These are phyloP conservation scores for Diabrotica undecimpunctata DNA, from an alignment of 1,140 invertebrate genomes.

Conservation along the genomic window DNA sequence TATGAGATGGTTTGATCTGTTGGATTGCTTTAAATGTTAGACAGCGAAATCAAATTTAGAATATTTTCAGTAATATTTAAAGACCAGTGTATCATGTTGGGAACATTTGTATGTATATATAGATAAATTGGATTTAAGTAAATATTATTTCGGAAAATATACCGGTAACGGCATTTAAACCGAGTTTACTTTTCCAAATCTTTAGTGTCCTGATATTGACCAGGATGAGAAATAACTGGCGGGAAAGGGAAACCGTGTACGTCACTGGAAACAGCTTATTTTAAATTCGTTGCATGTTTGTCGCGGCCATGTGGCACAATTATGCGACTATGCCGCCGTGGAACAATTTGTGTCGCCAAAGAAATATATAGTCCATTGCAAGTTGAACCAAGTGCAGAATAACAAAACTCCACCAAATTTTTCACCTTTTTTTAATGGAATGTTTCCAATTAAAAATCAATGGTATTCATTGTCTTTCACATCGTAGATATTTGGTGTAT, in stretches of 20 bases:
- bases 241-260: neutral
- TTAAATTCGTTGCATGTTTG: conserved; percentile 6
- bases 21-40: no score
- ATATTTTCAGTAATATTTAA: no score
- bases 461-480: neutral
- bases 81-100: no score
- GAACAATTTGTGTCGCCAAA: conserved; percentile 13
- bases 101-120: no score
- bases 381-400: neutral
- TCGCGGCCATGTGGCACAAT: conserved; percentile 11
- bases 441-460: conserved; percentile 4
- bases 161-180: no score
- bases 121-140: no score
- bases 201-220: no score
- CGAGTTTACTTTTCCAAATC: no score
- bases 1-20: no score
- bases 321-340: conserved; percentile 3
- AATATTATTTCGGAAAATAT: no score
- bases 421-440: neutral
- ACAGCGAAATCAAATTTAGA: no score
- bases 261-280: neutral
- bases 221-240: no score
- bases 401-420: neutral
- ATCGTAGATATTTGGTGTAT: neutral
- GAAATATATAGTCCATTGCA: conserved; percentile 11